These are phyloP conservation scores for Ictidomys tridecemlineatus DNA, from an alignment of 2,113 vertebrate species.

Conservation along the genomic window DNA sequence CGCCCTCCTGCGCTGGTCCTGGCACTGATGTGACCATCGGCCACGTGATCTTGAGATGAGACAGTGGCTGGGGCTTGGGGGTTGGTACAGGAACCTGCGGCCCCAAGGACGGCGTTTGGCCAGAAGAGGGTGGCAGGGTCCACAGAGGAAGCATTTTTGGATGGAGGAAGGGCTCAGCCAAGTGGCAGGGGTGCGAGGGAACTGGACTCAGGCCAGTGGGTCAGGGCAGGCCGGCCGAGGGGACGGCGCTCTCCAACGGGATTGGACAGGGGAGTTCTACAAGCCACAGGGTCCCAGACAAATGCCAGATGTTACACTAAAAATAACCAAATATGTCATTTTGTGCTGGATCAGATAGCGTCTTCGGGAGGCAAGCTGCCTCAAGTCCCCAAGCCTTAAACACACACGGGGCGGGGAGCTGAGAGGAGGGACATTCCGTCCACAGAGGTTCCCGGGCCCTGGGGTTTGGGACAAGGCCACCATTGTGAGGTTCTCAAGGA, in stretches of 20 bases:
- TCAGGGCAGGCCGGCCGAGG: not conserved
- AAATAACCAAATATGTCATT: conserved; percentile 76
- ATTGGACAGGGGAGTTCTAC: not conserved
- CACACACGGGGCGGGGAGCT: not conserved
- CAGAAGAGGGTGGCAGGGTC: not conserved
- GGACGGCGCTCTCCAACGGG: not conserved
- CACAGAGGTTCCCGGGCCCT: not conserved
- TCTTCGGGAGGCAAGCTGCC: conserved; percentile 64
- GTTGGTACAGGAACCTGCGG: not conserved
- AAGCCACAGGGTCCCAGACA: conserved; percentile 37
- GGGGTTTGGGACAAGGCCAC: not conserved
- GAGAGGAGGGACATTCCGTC: not conserved
- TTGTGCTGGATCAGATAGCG: conserved; percentile 64
- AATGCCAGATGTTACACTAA: conserved; percentile 67
- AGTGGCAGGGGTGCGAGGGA: not conserved
- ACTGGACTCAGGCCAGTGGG: not conserved
- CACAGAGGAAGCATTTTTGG: not conserved
- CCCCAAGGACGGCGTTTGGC: not conserved
- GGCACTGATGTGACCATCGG: not conserved
- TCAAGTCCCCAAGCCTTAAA: conserved; percentile 61
- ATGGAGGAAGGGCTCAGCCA: not conserved
- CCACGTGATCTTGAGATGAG: not conserved
- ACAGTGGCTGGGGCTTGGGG: not conserved
- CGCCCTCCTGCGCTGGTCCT: no score
- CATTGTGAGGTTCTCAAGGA: not conserved